Evolutionary conservation across 1,140 invertebrate species (phyloP).

Genomic region (Andrena cerasifolii): DNA sequence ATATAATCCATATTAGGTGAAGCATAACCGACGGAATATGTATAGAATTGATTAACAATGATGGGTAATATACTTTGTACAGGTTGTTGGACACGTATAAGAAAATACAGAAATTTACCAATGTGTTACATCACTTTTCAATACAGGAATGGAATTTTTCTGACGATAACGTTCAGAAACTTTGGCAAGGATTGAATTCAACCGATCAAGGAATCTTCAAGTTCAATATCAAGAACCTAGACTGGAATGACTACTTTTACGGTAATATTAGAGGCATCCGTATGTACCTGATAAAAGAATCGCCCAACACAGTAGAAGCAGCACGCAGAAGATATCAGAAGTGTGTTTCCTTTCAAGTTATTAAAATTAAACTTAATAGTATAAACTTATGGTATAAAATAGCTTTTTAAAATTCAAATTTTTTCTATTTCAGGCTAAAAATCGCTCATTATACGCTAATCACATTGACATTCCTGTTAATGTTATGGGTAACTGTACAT

Average conservation of each 20-base stretch:
- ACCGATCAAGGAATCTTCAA: constrained; percentile 81
- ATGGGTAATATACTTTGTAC: constrained; percentile 28
- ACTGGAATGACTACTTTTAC: constrained; percentile 80
- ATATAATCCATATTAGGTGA: background rate
- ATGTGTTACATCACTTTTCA: constrained; percentile 84
- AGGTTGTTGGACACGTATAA: constrained; percentile 83
- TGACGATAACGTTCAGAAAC: constrained; percentile 81
- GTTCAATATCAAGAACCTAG: constrained; percentile 77
- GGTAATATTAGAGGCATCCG: constrained; percentile 79
- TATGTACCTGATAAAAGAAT: constrained; percentile 81
- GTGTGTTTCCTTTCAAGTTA: constrained; percentile 65
- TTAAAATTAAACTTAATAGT: background rate
- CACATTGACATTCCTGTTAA: constrained; percentile 6
- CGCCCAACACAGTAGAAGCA: constrained; percentile 69
- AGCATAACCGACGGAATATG: background rate
- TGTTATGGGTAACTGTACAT: constrained; percentile 36
- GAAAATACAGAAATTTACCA: constrained; percentile 83
- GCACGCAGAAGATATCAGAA: constrained; percentile 54
- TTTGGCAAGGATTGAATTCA: constrained; percentile 80
- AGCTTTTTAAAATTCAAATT: background rate
- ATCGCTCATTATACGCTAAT: constrained; percentile 58
- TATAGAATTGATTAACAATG: constrained; percentile 6
- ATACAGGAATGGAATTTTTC: constrained; percentile 84
- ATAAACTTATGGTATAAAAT: too few relatives aligned
- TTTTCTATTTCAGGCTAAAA: constrained; percentile 54